A percentile compares a stretch with the other conserved stretches of the same genome.
Conservation (phyloP, 2,797 vertebrate genomes). For the Cichlasoma orientale region DNA sequence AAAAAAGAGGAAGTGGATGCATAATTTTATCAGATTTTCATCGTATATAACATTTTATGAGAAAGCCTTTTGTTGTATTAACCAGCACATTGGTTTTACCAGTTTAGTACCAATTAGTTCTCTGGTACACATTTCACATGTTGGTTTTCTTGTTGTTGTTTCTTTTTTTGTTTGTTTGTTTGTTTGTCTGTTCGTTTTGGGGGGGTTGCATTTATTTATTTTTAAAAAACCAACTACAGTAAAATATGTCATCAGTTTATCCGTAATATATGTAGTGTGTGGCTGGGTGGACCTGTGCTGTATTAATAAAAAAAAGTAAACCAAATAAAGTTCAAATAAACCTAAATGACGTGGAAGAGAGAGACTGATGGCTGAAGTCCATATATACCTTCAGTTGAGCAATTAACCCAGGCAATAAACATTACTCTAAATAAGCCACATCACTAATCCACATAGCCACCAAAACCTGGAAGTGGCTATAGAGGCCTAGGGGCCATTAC, state of each 20-base stretch:
- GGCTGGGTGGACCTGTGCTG: too few relatives aligned
- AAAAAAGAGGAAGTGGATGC: constrained; percentile 38
- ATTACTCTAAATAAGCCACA: too few relatives aligned
- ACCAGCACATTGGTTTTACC: neutral
- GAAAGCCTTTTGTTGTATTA: constrained; percentile 31
- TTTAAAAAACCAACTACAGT: neutral
- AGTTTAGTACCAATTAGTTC: neutral
- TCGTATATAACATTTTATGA: constrained; percentile 39
- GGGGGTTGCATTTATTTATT: neutral
- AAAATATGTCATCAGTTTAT: neutral
- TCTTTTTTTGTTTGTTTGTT: too few relatives aligned
- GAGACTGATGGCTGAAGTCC: too few relatives aligned
- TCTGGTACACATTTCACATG: neutral
- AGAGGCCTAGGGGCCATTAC: too few relatives aligned
- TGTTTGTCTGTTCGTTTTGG: neutral
- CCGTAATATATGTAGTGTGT: neutral
- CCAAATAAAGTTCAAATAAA: neutral
- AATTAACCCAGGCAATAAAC: too few relatives aligned
- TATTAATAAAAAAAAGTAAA: too few relatives aligned
- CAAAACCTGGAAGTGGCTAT: too few relatives aligned
- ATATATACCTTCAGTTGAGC: too few relatives aligned
- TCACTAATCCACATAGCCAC: too few relatives aligned
- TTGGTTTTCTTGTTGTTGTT: neutral
- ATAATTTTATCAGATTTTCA: constrained; percentile 34
- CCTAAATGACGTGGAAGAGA: too few relatives aligned